Percentiles rank a stretch among this genome's conserved stretches.
Conservation (phyloP, 2,888 invertebrate genomes). For the Hemithea aestivaria region DNA sequence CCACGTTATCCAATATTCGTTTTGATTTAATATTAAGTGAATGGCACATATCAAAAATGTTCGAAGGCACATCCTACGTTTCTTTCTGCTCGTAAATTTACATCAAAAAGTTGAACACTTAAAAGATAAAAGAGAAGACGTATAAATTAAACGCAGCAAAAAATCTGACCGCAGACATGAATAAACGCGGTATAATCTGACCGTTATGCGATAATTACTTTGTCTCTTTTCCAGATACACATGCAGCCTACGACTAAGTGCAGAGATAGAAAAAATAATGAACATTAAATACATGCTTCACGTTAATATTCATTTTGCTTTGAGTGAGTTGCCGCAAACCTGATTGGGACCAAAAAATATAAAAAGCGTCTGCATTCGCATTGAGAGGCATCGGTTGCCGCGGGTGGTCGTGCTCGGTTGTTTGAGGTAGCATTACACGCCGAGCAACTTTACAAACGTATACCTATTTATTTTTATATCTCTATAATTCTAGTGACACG, state of each 20-base stretch:
- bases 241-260: slow-evolving; percentile 22
- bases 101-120: slow-evolving; percentile 3
- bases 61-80: slow-evolving; percentile 2
- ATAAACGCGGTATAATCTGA: slow-evolving; percentile 23
- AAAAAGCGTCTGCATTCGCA: slow-evolving; percentile 29
- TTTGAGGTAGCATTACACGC: slow-evolving; percentile 25
- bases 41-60: slow-evolving; percentile 10
- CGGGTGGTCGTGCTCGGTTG: slow-evolving; percentile 41
- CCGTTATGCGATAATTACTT: slow-evolving; percentile 40
- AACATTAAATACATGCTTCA: slow-evolving; percentile 32
- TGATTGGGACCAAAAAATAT: slow-evolving; percentile 32
- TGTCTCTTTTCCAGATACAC: slow-evolving; percentile 26
- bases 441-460: no score
- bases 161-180: slow-evolving; percentile 19
- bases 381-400: slow-evolving; percentile 36
- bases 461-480: no score
- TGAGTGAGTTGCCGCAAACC: slow-evolving; percentile 36
- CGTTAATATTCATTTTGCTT: slow-evolving; percentile 54
- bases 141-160: slow-evolving; percentile 29
- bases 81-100: slow-evolving; percentile 9
- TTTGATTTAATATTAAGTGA: slow-evolving; percentile 23
- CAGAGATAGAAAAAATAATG: slow-evolving; percentile 35
- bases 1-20: slow-evolving; percentile 33
- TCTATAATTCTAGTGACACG: no score
- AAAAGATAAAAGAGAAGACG: slow-evolving; percentile 13